phyloP scores from a whole-genome alignment of 2,797 vertebrate species.

The Sarcoramphus papa region DNA sequence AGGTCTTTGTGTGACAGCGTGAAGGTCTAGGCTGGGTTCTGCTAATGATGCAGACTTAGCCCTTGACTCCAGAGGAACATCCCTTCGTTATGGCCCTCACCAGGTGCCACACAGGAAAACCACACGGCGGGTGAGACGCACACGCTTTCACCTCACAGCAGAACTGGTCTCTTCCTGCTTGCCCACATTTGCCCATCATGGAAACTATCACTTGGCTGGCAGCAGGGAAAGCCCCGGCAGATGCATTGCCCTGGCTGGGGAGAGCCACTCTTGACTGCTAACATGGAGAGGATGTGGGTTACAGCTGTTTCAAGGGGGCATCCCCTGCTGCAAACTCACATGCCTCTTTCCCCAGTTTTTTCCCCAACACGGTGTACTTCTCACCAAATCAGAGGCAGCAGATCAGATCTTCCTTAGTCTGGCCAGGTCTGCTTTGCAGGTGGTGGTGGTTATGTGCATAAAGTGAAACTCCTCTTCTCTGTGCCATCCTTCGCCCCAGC shows the following conservation, averaged over 20 bases:
- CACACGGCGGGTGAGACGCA: rapidly evolving
- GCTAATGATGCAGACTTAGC: background rate
- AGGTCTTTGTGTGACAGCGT: background rate
- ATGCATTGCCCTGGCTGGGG: background rate
- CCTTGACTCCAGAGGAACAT: background rate
- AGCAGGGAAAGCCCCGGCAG: background rate
- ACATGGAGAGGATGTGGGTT: background rate
- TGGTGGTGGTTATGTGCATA: background rate
- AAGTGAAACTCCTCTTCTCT: background rate
- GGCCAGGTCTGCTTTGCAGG: background rate
- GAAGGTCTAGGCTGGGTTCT: background rate
- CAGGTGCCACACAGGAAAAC: background rate
- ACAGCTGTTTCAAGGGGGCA: background rate
- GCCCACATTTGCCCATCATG: background rate
- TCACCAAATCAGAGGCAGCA: background rate
- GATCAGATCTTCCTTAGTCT: background rate
- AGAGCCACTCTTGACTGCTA: background rate
- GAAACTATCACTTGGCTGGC: background rate
- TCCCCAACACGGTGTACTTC: background rate
- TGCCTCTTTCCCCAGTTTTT: background rate
- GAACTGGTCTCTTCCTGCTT: background rate
- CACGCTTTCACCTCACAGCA: background rate
- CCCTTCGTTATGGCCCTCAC: background rate
- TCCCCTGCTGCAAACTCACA: background rate
- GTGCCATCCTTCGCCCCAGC: background rate